Evolutionary conservation across 2,113 vertebrate genomes (phyloP), one percentile per base, ranked within the genome.

Genomic region (Toxotes chatareus): DNA sequence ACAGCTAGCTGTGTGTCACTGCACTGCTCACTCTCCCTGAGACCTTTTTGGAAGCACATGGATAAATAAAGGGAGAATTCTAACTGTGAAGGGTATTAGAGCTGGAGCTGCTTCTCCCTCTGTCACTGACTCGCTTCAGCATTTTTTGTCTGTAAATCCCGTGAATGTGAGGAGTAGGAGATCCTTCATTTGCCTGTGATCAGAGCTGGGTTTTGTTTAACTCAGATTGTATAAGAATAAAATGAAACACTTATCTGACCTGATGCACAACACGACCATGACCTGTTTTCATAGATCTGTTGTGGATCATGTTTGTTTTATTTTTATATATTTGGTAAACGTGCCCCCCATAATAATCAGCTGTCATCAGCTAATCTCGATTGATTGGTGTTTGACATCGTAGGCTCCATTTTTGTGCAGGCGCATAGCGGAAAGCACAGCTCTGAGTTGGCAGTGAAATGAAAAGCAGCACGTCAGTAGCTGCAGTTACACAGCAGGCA

Each of bases 51-150:
- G 53, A 83, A 40, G 44, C 53, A 63, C 23, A 53, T 49, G 55
- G 42, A 53, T 60, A 23, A 44, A 66, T 80, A 62, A 63, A 72
- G 59, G 8, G 1, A 32, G 21, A 59, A 60, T 49, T 73, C 31
- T 7, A 44, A 38, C 36, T 63, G 17, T 63, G 59, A 19, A 71
- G 42, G 17, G 12, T 10, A 55, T 47, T 32, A 5, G 17, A 40
- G 73, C 64, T 49, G 6, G n/a, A 44, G 23, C 63, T 46, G 44
- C 23, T 19, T 79, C 11, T 68, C 34, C 23, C 10, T 36, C 51
- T 59, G 1, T 13, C 7, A 32, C 19, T 62, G n/a, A 32, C 14
- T 62, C 11, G 0, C 7, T 14, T 63, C 32, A 32, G 1, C n/a
- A 13, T 57, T 66, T 10, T 27, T 60, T n/a, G 11, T 46, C 63